These are phyloP conservation scores for Oscheius sp. DNA, from an alignment of 2,888 invertebrate species.

Conservation along the genomic window DNA sequence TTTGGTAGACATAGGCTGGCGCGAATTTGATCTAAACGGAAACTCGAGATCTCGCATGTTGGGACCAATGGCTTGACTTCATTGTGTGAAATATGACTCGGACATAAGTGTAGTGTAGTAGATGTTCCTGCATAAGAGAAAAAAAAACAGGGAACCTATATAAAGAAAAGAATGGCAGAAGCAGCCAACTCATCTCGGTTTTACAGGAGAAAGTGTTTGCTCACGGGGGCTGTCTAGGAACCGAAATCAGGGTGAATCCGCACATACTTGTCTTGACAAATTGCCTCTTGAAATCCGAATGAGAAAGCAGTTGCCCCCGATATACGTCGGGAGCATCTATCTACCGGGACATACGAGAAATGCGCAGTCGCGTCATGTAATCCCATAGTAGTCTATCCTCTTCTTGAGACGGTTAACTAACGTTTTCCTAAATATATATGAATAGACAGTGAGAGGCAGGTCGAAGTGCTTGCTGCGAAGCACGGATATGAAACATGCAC, in stretches of 20 bases:
- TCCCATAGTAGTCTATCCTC: slow-evolving; percentile 8
- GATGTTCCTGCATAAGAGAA: background rate
- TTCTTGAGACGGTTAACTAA: background rate
- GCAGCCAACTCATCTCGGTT: slow-evolving; percentile 1
- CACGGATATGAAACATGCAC: no score
- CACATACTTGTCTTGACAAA: slow-evolving; percentile 28
- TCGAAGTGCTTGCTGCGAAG: no score
- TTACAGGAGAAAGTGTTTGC: slow-evolving; percentile 27
- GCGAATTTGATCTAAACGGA: slow-evolving; percentile 24
- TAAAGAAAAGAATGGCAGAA: background rate
- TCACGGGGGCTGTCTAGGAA: slow-evolving; percentile 3
- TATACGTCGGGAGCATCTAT: slow-evolving; percentile 23
- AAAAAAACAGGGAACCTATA: background rate
- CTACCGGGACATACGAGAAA: slow-evolving; percentile 18
- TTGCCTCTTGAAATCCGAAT: slow-evolving; percentile 35
- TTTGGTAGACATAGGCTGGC: background rate
- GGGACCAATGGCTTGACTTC: slow-evolving; percentile 16
- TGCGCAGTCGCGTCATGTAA: slow-evolving; percentile 7
- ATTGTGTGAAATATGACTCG: slow-evolving; percentile 21
- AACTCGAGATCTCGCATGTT: slow-evolving; percentile 25
- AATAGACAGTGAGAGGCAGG: no score
- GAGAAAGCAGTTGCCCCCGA: slow-evolving; percentile 15
- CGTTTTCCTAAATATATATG: no score
- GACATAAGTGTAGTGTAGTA: background rate
- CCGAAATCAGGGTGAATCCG: slow-evolving; percentile 27